Percentiles rank a stretch among this genome's conserved stretches.
phyloP scores from a whole-genome alignment of 2,888 invertebrate species.

The Amiota minor region DNA sequence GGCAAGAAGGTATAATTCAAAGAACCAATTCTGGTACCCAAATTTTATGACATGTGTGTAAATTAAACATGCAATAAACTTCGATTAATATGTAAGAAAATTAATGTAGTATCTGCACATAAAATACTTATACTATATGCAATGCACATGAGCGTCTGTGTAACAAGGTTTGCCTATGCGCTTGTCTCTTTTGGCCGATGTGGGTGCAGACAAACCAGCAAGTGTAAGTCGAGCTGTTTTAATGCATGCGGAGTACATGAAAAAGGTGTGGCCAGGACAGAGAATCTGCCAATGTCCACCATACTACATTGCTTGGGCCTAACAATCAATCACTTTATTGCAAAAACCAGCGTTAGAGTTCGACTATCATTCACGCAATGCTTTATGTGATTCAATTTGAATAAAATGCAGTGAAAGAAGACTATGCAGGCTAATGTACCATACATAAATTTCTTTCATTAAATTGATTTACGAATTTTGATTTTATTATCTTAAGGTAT shows the following conservation, averaged over 20 bases:
- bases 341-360: background rate
- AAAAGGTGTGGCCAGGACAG: background rate
- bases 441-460: background rate
- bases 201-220: too few relatives aligned
- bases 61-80: background rate
- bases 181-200: background rate
- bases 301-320: slow-evolving; percentile 10
- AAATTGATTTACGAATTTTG: background rate
- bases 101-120: too few relatives aligned
- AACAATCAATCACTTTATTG: slow-evolving; percentile 1
- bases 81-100: background rate
- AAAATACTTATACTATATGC: too few relatives aligned
- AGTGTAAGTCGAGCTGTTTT: background rate
- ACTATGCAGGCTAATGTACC: background rate
- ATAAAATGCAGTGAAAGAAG: background rate
- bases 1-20: too few relatives aligned
- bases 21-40: too few relatives aligned
- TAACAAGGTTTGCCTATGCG: background rate
- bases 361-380: too few relatives aligned
- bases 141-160: background rate
- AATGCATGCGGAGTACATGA: slow-evolving; percentile 9
- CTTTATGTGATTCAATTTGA: background rate
- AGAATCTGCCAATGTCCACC: slow-evolving; percentile 4
- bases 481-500: background rate
- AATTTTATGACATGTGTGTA: background rate